Percentiles rank a stretch among this genome's conserved stretches.
Evolutionary conservation across 2,888 invertebrate genomes (phyloP).

Genomic region (Lamellibrachia satsuma): DNA sequence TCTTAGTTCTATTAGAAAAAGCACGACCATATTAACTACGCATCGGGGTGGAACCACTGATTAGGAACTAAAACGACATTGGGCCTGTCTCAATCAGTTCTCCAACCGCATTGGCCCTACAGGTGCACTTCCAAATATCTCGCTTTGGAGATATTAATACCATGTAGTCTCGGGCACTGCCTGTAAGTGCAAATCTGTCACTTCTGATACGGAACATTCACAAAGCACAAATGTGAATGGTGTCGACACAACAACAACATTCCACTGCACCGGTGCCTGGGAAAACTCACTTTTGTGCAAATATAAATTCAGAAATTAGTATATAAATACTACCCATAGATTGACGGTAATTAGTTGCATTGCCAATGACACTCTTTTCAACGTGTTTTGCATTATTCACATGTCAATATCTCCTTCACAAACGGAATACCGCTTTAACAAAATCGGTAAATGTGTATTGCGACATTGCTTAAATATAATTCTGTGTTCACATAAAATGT

Average conservation of each 20-base stretch:
- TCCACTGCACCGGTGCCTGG: neutral
- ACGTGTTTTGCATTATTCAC: neutral
- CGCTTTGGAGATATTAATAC: neutral
- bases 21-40: neutral
- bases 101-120: neutral
- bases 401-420: neutral
- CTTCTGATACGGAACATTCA: neutral
- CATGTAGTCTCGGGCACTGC: neutral
- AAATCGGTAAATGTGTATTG: neutral
- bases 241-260: neutral
- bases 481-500: too few relatives aligned
- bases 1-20: neutral
- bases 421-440: neutral
- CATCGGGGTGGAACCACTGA: neutral
- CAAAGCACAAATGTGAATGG: neutral
- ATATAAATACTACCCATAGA: neutral
- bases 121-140: neutral
- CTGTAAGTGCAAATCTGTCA: neutral
- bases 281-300: neutral
- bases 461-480: neutral
- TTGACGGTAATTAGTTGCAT: neutral
- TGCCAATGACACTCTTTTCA: neutral
- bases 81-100: neutral
- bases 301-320: neutral
- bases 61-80: neutral